Conservation (phyloP, 2,797 vertebrate species). For the Trachops cirrhosus region DNA sequence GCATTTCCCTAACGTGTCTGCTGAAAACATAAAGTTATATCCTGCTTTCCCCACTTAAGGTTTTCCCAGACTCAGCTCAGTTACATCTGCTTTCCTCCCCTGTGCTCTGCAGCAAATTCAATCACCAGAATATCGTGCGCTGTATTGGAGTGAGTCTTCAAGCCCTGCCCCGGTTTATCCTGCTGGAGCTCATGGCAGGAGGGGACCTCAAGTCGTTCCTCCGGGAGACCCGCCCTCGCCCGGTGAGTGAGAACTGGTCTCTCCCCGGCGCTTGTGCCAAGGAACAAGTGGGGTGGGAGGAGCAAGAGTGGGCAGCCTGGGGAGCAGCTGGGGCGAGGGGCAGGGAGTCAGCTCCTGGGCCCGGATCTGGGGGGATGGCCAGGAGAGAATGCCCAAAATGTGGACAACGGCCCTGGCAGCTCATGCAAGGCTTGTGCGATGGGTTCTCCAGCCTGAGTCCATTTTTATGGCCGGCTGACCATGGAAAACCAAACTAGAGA, state of each 20-base stretch:
- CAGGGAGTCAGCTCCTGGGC: background rate
- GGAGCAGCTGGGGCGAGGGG: background rate
- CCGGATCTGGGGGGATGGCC: no score
- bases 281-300: background rate
- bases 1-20: background rate
- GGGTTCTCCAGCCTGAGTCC: background rate
- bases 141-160: conserved; percentile 98
- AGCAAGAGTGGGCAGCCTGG: background rate
- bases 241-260: conserved; percentile 85
- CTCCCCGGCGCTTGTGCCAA: background rate
- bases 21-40: background rate
- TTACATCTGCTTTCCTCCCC: background rate
- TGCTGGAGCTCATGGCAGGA: conserved; percentile 97
- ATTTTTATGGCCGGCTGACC: background rate
- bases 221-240: conserved; percentile 94
- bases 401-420: background rate
- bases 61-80: background rate
- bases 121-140: conserved; percentile 98
- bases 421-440: background rate
- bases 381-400: fast-evolving
- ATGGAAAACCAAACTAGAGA: background rate
- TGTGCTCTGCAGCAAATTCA: conserved; percentile 92
- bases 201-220: conserved; percentile 98
- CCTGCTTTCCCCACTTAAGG: background rate
- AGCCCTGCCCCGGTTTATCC: conserved; percentile 95